Evolutionary conservation across 2,113 vertebrate species (phyloP).

Genomic region (Myotis brandtii): DNA sequence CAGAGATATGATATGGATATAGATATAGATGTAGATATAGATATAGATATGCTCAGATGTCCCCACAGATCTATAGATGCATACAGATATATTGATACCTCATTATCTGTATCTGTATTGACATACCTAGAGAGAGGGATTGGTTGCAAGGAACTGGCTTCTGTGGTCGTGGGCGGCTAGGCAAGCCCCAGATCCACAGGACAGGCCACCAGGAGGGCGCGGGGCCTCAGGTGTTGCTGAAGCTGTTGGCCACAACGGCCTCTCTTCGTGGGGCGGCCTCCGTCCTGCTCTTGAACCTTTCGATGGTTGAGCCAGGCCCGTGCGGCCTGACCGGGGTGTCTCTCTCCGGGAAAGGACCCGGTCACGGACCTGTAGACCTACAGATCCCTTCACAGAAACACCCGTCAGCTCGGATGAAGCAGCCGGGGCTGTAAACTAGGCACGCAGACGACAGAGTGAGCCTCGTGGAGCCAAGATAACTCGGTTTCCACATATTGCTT

Average conservation of each 20-base stretch:
- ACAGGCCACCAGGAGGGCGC: not conserved
- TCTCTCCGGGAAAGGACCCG: not conserved
- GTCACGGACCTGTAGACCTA: not conserved
- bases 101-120: fast-evolving
- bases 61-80: not conserved
- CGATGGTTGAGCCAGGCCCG: too few relatives aligned
- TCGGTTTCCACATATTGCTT: not conserved
- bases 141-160: not conserved
- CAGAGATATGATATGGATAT: too few relatives aligned
- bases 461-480: fast-evolving
- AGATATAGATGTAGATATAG: not conserved
- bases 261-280: not conserved
- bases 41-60: not conserved
- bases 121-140: not conserved
- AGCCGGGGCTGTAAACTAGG: fast-evolving
- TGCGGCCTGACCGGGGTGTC: not conserved
- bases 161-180: fast-evolving
- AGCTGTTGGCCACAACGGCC: not conserved
- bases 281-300: not conserved
- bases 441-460: too few relatives aligned
- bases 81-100: not conserved
- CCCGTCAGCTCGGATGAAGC: not conserved
- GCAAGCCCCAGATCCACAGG: fast-evolving
- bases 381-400: not conserved
- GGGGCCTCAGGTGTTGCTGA: not conserved